Base-by-base conservation (phyloP, 2,888 invertebrate species). In the Orthosia gothica region DNA sequence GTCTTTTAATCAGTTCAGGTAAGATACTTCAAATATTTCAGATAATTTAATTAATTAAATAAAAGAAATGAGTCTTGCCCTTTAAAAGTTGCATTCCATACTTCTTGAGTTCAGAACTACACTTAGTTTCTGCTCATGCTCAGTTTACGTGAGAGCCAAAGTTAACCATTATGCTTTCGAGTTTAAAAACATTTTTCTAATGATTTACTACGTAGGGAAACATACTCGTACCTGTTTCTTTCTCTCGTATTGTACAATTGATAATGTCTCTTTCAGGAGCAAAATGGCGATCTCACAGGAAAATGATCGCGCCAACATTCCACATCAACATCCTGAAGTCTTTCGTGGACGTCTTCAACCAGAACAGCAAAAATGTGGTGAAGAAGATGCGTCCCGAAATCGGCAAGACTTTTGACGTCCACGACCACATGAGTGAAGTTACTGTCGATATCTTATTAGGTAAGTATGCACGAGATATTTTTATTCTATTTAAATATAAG, bases 271-370 rank as follows among this genome's bases (percentile, higher is more conserved):
- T 78, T 79, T 26, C 85, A 97, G 98, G 98, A 26, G 97, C 97
- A 71, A 98, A 98, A 96, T 98, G 98, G 98, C 97, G 97, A 47
- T 97, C 97, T 1, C 98, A 98, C 90, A 97, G 98, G 71, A 98
- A 98, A 95, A 97, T 98, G 89, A 98, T 98, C 74, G 98, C 98
- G 0, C 98, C 98, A 20, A 98, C 98, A 58, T 98, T 98, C 97
- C 98, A 98, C 89, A 97, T 98, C 90, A 98, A 98, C 91, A 98
- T 98, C 1, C 93, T 98, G 61, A 98, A 98, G 93, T 98, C 98
- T 3, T 98, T 98, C 90, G 97, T 98, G 80, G 97, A 97, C 63
- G 96, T 98, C 0, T 98, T 98, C 92, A 98, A 98, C 72, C 97
- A 97, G 1, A 98, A 98, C 91, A 98, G 98, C 32, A 95, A 95